phyloP scores from a whole-genome alignment of 2,888 invertebrate species.

The Philereme transversata region DNA sequence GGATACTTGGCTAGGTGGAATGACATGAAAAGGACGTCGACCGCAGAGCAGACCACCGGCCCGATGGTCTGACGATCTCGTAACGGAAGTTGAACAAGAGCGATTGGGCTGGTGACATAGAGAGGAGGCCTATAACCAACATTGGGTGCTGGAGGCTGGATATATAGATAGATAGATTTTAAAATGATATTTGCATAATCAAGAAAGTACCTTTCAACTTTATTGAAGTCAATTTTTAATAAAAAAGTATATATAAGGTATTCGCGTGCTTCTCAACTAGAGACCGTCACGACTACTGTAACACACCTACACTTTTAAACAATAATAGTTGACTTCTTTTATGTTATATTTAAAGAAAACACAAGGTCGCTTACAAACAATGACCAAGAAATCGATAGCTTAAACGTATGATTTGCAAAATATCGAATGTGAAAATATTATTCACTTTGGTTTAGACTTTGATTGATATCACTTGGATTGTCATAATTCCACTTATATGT shows the following conservation, averaged over 20 bases:
- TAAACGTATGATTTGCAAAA: slow-evolving; percentile 30
- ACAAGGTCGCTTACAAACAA: slow-evolving; percentile 32
- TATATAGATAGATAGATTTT: too few species aligned
- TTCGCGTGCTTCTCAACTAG: slow-evolving; percentile 42
- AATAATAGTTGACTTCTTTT: slow-evolving; percentile 38
- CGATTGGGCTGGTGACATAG: too few species aligned
- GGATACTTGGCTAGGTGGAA: too few species aligned
- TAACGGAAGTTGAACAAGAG: too few species aligned
- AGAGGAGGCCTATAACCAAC: too few species aligned
- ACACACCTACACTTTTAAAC: slow-evolving; percentile 39
- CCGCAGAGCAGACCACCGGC: too few species aligned
- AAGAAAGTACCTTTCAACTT: too few species aligned
- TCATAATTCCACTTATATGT: background rate
- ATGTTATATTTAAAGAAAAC: slow-evolving; percentile 32
- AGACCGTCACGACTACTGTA: slow-evolving; percentile 30
- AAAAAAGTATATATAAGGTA: background rate
- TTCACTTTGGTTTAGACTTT: slow-evolving; percentile 19
- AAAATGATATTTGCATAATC: too few species aligned
- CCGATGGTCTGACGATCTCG: too few species aligned
- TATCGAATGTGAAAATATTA: background rate
- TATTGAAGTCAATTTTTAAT: too few species aligned
- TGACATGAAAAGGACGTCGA: too few species aligned
- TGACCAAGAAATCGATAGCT: slow-evolving; percentile 29
- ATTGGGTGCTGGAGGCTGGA: too few species aligned
- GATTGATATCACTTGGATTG: slow-evolving; percentile 11